A percentile compares a stretch with the other conserved stretches of the same genome.
Evolutionary conservation across 2,888 invertebrate species (phyloP).

Genomic region (Cordilura impudica): DNA sequence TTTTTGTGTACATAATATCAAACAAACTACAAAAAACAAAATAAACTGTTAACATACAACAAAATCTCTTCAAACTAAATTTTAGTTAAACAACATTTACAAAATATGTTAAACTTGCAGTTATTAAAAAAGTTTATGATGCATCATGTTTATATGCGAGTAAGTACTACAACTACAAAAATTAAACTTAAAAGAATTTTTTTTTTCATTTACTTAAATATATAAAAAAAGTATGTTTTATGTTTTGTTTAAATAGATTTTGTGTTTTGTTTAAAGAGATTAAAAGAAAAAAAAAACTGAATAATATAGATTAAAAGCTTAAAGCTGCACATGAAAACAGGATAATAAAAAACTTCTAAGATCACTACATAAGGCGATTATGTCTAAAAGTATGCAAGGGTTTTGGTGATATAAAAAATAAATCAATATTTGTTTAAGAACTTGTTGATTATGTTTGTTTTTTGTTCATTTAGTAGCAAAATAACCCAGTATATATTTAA

Average conservation of each 20-base stretch:
- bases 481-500: too few species aligned
- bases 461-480: too few species aligned
- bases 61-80: neutral
- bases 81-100: neutral
- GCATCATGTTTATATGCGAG: neutral
- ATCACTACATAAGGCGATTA: neutral
- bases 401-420: too few species aligned
- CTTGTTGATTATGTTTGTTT: constrained; percentile 7
- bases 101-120: constrained; percentile 59
- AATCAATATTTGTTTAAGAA: neutral
- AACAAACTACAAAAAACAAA: neutral
- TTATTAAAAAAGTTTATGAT: constrained; percentile 60
- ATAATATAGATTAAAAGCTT: neutral
- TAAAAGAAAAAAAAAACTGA: neutral
- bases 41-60: neutral
- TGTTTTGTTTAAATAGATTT: neutral
- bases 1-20: neutral
- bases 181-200: neutral
- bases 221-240: neutral
- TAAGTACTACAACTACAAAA: neutral
- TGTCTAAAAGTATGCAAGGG: neutral
- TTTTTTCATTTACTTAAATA: neutral
- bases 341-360: neutral
- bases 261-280: neutral
- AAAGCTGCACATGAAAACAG: neutral